phyloP scores from a whole-genome alignment of 1,140 invertebrate genomes.

The Pseudomyrmex cubaensis region DNA sequence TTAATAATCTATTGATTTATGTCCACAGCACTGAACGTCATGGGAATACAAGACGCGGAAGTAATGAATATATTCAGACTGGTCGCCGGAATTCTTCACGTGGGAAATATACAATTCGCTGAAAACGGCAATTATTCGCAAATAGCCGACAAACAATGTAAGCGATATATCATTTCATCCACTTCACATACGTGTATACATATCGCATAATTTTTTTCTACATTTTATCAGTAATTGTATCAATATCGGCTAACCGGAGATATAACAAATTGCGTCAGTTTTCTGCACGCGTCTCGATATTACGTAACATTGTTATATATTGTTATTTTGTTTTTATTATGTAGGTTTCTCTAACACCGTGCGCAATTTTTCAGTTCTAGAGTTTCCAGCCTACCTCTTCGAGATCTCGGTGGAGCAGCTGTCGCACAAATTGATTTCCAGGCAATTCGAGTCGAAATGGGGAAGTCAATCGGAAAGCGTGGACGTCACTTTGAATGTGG shows the following conservation, averaged over 20 bases:
- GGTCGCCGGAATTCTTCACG: conserved; percentile 89
- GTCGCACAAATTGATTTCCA: conserved; percentile 88
- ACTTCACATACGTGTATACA: too few species aligned
- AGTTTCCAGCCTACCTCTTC: conserved; percentile 89
- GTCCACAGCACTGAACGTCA: conserved; percentile 88
- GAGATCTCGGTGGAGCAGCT: conserved; percentile 87
- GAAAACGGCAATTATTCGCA: conserved; percentile 89
- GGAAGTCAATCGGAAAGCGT: conserved; percentile 89
- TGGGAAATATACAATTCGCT: conserved; percentile 90
- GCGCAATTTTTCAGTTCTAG: conserved; percentile 86
- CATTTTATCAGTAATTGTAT: too few species aligned
- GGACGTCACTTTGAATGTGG: conserved; percentile 88
- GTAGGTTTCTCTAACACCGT: background rate
- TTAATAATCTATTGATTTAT: conserved; percentile 18
- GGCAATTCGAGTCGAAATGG: conserved; percentile 92
- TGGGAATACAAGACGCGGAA: conserved; percentile 87
- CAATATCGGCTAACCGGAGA: too few species aligned
- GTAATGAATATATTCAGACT: conserved; percentile 87
- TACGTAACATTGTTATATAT: background rate
- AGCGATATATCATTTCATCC: conserved; percentile 74
- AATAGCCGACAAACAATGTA: conserved; percentile 87
- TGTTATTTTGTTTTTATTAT: conserved; percentile 17
- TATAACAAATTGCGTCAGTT: too few species aligned
- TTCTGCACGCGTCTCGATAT: too few species aligned
- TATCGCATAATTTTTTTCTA: too few species aligned